These are phyloP conservation scores for Thunnus albacares DNA, from an alignment of 2,797 vertebrate species.

Conservation along the genomic window DNA sequence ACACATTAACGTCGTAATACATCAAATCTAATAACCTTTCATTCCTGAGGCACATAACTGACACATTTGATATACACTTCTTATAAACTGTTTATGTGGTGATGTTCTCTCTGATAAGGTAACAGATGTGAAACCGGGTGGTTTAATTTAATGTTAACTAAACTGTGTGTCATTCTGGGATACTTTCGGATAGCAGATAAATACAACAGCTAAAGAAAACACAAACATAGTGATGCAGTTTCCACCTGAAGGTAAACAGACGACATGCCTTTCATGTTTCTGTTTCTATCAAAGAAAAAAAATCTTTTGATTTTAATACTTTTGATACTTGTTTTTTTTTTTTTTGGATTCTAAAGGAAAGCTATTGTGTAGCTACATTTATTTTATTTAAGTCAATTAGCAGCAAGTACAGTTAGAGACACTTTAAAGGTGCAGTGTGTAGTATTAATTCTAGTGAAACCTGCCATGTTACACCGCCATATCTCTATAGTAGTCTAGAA, in stretches of 20 bases:
- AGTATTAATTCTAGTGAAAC: too few relatives aligned
- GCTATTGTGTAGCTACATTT: background rate
- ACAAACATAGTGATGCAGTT: background rate
- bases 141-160: background rate
- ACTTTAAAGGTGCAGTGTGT: too few relatives aligned
- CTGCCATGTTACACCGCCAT: too few relatives aligned
- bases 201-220: background rate
- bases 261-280: background rate
- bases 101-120: background rate
- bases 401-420: too few relatives aligned
- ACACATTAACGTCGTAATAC: background rate
- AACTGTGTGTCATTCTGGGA: background rate
- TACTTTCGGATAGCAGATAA: background rate
- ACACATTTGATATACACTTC: background rate
- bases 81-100: background rate
- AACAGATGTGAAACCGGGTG: constrained; percentile 2
- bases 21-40: background rate
- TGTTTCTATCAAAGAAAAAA: background rate
- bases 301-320: too few relatives aligned
- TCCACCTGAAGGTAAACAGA: background rate
- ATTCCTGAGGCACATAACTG: background rate
- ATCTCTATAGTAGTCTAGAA: too few relatives aligned
- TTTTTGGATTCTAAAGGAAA: background rate
- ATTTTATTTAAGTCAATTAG: too few relatives aligned
- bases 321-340: background rate